Percentiles rank a stretch among this genome's conserved stretches.
These are phyloP conservation scores for Diadumene lineata DNA, from an alignment of 92 coral and sea anemone species.

Conservation along the genomic window DNA sequence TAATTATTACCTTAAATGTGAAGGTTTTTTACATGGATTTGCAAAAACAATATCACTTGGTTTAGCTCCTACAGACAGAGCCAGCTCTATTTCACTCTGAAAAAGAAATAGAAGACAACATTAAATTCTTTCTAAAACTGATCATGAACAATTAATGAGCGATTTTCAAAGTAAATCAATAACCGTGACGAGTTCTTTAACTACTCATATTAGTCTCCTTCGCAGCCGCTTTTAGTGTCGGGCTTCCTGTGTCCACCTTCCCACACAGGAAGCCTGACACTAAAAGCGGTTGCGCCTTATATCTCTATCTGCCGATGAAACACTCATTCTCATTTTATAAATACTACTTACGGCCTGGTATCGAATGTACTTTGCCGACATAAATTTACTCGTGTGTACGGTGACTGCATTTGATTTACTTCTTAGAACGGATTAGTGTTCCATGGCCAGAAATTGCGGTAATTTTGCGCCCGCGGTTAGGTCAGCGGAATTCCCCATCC, in stretches of 20 bases:
- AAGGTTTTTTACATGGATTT: slow-evolving; percentile 1
- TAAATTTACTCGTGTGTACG: neutral
- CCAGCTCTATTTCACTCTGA: slow-evolving; percentile 5
- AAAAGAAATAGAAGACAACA: neutral
- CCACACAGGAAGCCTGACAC: neutral
- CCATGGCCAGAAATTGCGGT: too few relatives aligned
- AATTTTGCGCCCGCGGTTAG: too few relatives aligned
- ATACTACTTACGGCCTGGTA: neutral
- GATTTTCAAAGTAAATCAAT: too few relatives aligned
- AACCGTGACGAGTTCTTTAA: neutral
- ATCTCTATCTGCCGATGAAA: too few relatives aligned
- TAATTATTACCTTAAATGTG: neutral
- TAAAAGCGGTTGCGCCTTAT: too few relatives aligned
- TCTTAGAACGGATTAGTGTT: neutral
- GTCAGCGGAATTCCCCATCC: too few relatives aligned
- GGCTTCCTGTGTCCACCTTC: neutral
- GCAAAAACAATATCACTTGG: neutral
- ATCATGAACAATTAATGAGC: neutral
- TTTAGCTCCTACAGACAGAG: neutral
- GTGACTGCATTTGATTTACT: neutral
- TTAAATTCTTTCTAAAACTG: neutral
- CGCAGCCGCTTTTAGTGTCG: too few relatives aligned
- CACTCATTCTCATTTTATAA: too few relatives aligned
- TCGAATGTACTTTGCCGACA: neutral
- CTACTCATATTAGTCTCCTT: neutral